Conservation (phyloP, 2,113 vertebrate species). For the Cyprinodon brontotheroides region DNA sequence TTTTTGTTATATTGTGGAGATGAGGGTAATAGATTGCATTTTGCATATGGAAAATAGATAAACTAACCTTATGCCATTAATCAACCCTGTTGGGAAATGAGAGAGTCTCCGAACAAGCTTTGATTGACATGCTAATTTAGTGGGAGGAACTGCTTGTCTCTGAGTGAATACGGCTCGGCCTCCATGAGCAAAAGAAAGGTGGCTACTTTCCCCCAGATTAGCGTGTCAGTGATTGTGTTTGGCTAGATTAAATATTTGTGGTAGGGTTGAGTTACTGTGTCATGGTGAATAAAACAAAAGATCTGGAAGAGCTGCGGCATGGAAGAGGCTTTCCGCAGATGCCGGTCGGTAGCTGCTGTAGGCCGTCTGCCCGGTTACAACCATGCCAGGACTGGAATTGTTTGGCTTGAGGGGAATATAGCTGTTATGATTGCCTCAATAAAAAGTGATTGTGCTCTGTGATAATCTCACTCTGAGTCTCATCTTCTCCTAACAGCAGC, state of each 20-base stretch:
- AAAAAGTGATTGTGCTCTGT: constrained; percentile 41
- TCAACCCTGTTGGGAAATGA: constrained; percentile 76
- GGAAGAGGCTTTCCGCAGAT: background rate
- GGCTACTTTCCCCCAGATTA: constrained; percentile 27
- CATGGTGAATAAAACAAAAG: constrained; percentile 2
- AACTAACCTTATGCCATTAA: constrained; percentile 82
- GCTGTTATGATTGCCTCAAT: constrained; percentile 53
- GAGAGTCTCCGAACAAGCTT: constrained; percentile 71
- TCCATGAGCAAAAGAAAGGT: constrained; percentile 73
- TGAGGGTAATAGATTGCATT: constrained; percentile 85
- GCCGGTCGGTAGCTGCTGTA: constrained; percentile 7
- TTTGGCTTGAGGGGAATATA: constrained; percentile 40
- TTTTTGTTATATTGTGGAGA: constrained; percentile 66
- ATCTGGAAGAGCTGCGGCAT: background rate
- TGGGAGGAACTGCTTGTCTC: constrained; percentile 71
- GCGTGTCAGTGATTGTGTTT: constrained; percentile 9
- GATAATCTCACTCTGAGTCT: constrained; percentile 47
- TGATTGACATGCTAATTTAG: constrained; percentile 83
- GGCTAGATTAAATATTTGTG: constrained; percentile 6
- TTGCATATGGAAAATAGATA: constrained; percentile 78
- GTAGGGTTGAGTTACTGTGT: constrained; percentile 25
- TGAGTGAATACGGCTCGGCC: constrained; percentile 58
- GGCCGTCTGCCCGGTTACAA: constrained; percentile 18
- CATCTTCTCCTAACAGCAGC: constrained; percentile 29
- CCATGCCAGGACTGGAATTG: constrained; percentile 28